Percentiles rank a stretch among this genome's conserved stretches.
These are phyloP conservation scores for Protonibea diacanthus DNA, from an alignment of 2,797 vertebrate genomes.

Conservation along the genomic window DNA sequence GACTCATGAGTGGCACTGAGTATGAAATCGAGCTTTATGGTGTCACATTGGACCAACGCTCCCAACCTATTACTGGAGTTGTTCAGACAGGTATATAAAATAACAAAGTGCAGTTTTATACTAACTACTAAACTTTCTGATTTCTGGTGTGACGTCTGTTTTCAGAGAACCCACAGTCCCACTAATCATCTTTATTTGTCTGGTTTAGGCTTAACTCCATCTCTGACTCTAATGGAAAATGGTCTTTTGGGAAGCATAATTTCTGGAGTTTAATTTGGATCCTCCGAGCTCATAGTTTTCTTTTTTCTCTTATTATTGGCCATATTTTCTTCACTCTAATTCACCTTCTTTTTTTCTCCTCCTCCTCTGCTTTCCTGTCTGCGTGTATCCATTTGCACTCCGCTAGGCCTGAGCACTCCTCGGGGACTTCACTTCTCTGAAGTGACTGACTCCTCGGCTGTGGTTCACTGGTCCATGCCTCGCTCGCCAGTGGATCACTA, in stretches of 20 bases:
- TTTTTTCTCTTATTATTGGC: not conserved
- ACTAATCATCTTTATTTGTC: slow-evolving; percentile 48
- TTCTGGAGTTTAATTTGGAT: slow-evolving; percentile 10
- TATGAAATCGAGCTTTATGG: slow-evolving; percentile 96
- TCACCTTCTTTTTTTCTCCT: not conserved
- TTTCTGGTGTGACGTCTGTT: slow-evolving; percentile 5
- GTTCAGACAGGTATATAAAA: slow-evolving; percentile 93
- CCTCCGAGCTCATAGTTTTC: slow-evolving; percentile 1
- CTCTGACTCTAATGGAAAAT: slow-evolving; percentile 33
- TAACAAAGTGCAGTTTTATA: slow-evolving; percentile 9
- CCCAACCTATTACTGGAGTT: slow-evolving; percentile 89
- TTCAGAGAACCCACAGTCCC: slow-evolving; percentile 29
- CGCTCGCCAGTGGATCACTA: slow-evolving; percentile 87
- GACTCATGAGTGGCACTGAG: slow-evolving; percentile 92
- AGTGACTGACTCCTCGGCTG: slow-evolving; percentile 89
- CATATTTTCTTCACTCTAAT: slow-evolving; percentile 3
- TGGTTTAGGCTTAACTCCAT: slow-evolving; percentile 44
- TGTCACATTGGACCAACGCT: slow-evolving; percentile 89
- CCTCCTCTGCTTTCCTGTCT: slow-evolving; percentile 39
- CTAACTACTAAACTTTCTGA: slow-evolving; percentile 29
- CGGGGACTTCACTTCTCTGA: slow-evolving; percentile 90
- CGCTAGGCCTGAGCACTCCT: slow-evolving; percentile 89
- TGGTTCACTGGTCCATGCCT: slow-evolving; percentile 89
- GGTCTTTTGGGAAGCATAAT: slow-evolving; percentile 18
- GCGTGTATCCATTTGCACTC: not conserved